Evolutionary conservation across 1,140 invertebrate genomes (phyloP).

Genomic region (Aricia agestis): DNA sequence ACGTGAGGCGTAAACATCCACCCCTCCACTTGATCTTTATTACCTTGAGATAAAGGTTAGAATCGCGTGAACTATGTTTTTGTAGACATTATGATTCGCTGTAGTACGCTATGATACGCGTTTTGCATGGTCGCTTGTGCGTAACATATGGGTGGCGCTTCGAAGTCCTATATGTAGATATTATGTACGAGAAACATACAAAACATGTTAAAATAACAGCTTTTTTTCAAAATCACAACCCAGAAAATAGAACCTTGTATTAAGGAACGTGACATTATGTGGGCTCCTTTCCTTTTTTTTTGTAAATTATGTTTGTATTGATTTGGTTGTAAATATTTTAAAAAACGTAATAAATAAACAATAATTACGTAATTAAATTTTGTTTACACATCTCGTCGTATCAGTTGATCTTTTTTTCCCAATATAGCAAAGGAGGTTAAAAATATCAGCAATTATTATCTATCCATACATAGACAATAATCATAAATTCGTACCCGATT

Average conservation of each 20-base stretch:
- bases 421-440: background rate
- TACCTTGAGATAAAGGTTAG: conserved; percentile 28
- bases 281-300: too few relatives aligned
- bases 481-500: conserved; percentile 26
- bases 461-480: conserved; percentile 12
- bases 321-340: too few relatives aligned
- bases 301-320: too few relatives aligned
- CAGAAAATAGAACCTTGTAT: too few relatives aligned
- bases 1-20: conserved; percentile 6
- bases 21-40: conserved; percentile 25
- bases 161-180: too few relatives aligned
- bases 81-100: conserved; percentile 18
- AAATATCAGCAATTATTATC: background rate
- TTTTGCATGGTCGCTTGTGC: conserved; percentile 40
- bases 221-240: too few relatives aligned
- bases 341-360: too few relatives aligned
- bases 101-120: conserved; percentile 38
- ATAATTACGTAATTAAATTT: background rate
- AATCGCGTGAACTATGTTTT: conserved; percentile 18
- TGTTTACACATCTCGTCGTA: background rate
- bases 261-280: too few relatives aligned
- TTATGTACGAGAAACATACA: background rate
- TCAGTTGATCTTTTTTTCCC: background rate
- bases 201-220: too few relatives aligned
- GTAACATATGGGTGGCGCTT: conserved; percentile 39